Base-by-base conservation (phyloP, 2,888 invertebrate genomes). In the Eupithecia vulgata region DNA sequence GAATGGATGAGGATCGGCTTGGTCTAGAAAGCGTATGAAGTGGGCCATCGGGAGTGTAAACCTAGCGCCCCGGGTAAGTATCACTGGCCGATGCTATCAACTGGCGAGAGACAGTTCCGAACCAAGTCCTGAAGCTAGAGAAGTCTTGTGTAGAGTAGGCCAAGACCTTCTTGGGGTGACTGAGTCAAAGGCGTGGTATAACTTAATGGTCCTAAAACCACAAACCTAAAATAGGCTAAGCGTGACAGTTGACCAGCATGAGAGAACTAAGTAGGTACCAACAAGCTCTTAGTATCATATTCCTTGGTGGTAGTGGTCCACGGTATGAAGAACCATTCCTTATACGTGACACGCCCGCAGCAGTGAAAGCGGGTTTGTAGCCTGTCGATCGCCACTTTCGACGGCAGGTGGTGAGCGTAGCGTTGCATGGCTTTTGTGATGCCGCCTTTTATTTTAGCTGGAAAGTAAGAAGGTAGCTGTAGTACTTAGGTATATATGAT, bases 321-420 rank as follows among this genome's bases (percentile, higher is more conserved):
- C 1, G 94, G 91, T 73, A 96, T 95, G 71, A 88, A 93, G 81
- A 96, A 96, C 96, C 96, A 96, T 82, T 96, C 96, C 75, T 95
- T 92, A 80, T 95, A 96, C 78, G 90, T 92, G 66, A 94, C 95
- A 67, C 95, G 93, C 0, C 96, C 96, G 82, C 96, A 96, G 84
- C 96, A 96, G 74, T 95, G 95, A 80, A 96, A 95, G 77, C 95
- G 93, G 1, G 95, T 95, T 87, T 96, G 96, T 78, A 96, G 82
- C 40, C 92, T 88, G 82, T 96, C 96, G 70, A 96, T 91, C 13
- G 95, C 93, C 13, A 91, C 90, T 84, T 96, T 96, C 4, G 93
- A 93, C 0, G 91, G 87, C 3, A 95, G 88, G 80, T 95, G 95
- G 64, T 85, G 92, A 0, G 94, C 90, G 77, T 96, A 96, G 68